Conservation (phyloP, 2,888 invertebrate species). For the Sicus ferrugineus region DNA sequence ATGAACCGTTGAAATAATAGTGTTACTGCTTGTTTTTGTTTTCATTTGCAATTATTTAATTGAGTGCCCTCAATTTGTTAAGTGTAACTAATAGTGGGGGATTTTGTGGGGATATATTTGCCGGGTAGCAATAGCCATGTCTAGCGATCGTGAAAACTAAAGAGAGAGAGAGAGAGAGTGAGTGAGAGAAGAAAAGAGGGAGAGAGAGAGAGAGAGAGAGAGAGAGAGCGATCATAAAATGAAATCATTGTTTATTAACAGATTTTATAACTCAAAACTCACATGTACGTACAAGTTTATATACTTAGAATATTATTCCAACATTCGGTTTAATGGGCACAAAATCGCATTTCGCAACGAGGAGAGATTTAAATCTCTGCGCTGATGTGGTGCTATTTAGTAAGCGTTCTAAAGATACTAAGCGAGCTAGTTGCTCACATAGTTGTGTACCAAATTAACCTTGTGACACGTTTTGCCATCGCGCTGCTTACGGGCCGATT, state of each 20-base stretch:
- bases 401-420: not conserved
- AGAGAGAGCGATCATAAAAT: no score
- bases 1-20: conserved; percentile 11
- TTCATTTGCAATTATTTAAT: conserved; percentile 32
- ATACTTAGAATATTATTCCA: no score
- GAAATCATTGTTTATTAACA: no score
- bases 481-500: not conserved
- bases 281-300: no score
- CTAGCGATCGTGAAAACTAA: no score
- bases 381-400: not conserved
- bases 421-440: not conserved
- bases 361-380: not conserved
- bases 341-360: no score
- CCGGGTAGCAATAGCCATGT: no score
- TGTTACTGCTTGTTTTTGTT: conserved; percentile 15
- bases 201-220: no score
- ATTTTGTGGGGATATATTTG: conserved; percentile 11
- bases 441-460: conserved; percentile 11
- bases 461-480: conserved; percentile 12
- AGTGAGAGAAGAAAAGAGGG: no score
- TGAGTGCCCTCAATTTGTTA: conserved; percentile 24
- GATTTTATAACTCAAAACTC: no score
- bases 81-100: conserved; percentile 8
- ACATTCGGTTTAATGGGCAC: no score
- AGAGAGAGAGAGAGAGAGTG: no score